Conservation (phyloP, 2,113 vertebrate species). For the Elephas maximus region DNA sequence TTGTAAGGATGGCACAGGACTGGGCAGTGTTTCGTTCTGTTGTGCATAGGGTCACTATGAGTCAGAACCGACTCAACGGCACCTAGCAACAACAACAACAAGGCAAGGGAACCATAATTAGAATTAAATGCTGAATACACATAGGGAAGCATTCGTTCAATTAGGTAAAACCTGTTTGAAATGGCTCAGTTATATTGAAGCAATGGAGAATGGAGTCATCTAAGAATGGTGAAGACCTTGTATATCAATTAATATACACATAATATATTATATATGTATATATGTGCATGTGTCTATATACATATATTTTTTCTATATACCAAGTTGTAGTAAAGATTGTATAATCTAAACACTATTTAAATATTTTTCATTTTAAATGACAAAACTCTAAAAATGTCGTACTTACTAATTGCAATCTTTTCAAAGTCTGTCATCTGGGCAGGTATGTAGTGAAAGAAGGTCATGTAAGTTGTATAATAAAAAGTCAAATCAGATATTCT, state of each 20-base stretch:
- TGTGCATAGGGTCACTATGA: too few relatives aligned
- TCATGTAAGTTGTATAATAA: slow-evolving; percentile 52
- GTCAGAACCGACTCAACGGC: too few relatives aligned
- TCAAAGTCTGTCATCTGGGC: slow-evolving; percentile 1
- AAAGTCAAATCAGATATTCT: slow-evolving; percentile 60
- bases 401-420: slow-evolving; percentile 15
- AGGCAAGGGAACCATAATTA: slow-evolving; percentile 47
- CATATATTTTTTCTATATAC: slow-evolving; percentile 4
- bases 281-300: not conserved
- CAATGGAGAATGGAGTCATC: not conserved
- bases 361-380: slow-evolving; percentile 45
- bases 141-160: slow-evolving; percentile 2
- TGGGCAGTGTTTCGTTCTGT: too few relatives aligned
- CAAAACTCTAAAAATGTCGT: slow-evolving; percentile 8
- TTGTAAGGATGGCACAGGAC: too few relatives aligned
- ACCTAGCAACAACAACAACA: not conserved
- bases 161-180: slow-evolving; percentile 60
- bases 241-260: not conserved
- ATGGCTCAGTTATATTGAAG: slow-evolving; percentile 34
- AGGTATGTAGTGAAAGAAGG: slow-evolving; percentile 56
- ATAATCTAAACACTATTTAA: slow-evolving; percentile 43
- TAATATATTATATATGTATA: slow-evolving; percentile 47
- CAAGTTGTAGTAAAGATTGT: slow-evolving; percentile 23
- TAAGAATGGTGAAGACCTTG: slow-evolving; percentile 36
- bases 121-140: slow-evolving; percentile 64